These are phyloP conservation scores for Silurus meridionalis DNA, from an alignment of 2,113 vertebrate genomes.

Conservation along the genomic window DNA sequence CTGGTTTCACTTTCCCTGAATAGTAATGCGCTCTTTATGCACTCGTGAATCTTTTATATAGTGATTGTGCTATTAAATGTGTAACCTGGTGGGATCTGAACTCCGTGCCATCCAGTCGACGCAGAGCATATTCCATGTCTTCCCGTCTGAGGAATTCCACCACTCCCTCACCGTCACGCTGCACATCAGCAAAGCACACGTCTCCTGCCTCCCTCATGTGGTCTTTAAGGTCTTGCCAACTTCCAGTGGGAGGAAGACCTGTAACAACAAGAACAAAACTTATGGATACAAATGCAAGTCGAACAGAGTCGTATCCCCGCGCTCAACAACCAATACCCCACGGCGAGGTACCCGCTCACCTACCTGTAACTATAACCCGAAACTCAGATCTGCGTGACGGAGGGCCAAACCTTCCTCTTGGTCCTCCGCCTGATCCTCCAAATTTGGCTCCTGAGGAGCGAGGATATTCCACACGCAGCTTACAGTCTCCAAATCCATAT, in stretches of 20 bases:
- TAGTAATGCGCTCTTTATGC: not conserved
- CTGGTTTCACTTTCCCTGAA: not conserved
- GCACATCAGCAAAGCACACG: slow-evolving; percentile 83
- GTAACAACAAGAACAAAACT: slow-evolving; percentile 10
- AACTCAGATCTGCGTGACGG: slow-evolving; percentile 88
- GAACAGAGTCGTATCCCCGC: not conserved
- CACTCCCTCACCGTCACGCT: slow-evolving; percentile 81
- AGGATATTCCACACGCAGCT: slow-evolving; percentile 90
- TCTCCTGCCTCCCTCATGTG: slow-evolving; percentile 84
- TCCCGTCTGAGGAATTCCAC: slow-evolving; percentile 86
- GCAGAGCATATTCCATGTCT: slow-evolving; percentile 83
- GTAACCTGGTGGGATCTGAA: slow-evolving; percentile 81
- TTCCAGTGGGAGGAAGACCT: slow-evolving; percentile 83
- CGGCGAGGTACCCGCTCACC: slow-evolving; percentile 30
- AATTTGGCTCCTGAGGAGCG: slow-evolving; percentile 76
- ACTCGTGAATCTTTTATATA: not conserved
- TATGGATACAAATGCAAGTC: not conserved
- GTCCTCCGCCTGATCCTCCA: slow-evolving; percentile 69
- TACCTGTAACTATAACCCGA: slow-evolving; percentile 86
- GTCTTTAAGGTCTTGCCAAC: slow-evolving; percentile 91
- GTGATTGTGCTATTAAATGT: not conserved
- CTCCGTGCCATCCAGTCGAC: slow-evolving; percentile 82
- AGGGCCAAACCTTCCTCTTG: slow-evolving; percentile 81
- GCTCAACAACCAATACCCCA: not conserved
- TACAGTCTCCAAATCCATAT: slow-evolving; percentile 83